A percentile compares a stretch with the other conserved stretches of the same genome.
Evolutionary conservation across 2,797 vertebrate genomes (phyloP).

Genomic region (Sibirionetta formosa): DNA sequence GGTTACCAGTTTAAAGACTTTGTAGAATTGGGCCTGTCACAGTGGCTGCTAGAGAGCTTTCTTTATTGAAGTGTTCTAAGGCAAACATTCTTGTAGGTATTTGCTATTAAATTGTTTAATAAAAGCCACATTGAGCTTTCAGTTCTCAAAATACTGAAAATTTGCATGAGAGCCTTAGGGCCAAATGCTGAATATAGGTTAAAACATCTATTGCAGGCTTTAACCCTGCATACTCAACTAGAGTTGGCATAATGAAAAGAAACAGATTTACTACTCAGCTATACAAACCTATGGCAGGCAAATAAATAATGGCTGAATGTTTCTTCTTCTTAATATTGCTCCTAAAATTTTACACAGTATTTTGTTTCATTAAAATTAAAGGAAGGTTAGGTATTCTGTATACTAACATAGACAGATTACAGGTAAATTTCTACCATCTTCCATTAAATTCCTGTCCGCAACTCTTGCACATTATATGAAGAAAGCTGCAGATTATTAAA

Average conservation of each 20-base stretch:
- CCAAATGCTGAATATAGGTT: slow-evolving; percentile 11
- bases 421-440: neutral
- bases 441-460: neutral
- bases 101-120: slow-evolving; percentile 39
- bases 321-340: neutral
- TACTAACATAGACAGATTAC: neutral
- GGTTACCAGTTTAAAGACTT: slow-evolving; percentile 8
- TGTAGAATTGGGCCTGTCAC: neutral
- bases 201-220: neutral
- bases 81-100: slow-evolving; percentile 38
- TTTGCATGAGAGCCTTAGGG: slow-evolving; percentile 21
- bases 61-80: slow-evolving; percentile 28
- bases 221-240: slow-evolving; percentile 1
- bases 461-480: neutral
- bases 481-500: neutral
- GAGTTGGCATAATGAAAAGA: neutral
- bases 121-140: slow-evolving; percentile 37
- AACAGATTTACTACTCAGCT: neutral
- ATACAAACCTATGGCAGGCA: neutral
- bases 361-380: neutral
- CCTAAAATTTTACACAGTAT: neutral
- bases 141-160: slow-evolving; percentile 34
- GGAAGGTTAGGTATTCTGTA: neutral
- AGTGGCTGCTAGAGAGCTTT: neutral
- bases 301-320: neutral